These are phyloP conservation scores for Andrena minutula DNA, from an alignment of 2,888 invertebrate species.

Conservation along the genomic window DNA sequence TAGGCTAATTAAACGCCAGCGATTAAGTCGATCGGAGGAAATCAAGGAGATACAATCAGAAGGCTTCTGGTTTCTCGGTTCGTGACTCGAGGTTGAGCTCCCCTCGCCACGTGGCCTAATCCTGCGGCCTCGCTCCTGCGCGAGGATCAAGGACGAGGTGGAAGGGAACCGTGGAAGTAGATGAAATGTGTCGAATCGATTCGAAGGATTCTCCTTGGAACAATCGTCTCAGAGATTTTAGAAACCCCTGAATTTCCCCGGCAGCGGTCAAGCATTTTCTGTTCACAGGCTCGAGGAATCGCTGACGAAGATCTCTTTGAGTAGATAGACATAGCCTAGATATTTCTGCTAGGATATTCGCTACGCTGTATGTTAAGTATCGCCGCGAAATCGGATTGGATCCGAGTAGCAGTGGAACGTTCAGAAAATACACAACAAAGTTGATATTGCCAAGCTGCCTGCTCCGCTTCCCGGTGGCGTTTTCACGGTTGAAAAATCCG, in stretches of 20 bases:
- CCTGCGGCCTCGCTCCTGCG: constrained; percentile 50
- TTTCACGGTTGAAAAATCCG: not conserved
- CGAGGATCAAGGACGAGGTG: constrained; percentile 48
- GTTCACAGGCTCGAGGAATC: no score
- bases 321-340: no score
- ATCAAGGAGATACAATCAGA: constrained; percentile 56
- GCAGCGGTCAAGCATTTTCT: no score
- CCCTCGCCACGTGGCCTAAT: constrained; percentile 49
- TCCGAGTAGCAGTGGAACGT: not conserved
- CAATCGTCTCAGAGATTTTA: no score
- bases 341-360: no score
- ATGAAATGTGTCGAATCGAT: constrained; percentile 13
- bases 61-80: constrained; percentile 52
- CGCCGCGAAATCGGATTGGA: not conserved
- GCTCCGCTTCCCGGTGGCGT: no score
- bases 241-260: no score
- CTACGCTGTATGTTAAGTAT: no score
- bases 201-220: not conserved
- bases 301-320: no score
- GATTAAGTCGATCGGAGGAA: constrained; percentile 55
- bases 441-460: no score
- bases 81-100: constrained; percentile 64
- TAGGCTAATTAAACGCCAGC: constrained; percentile 59
- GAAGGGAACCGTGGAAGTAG: not conserved
- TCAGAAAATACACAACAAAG: no score